phyloP scores from a whole-genome alignment of 2,888 invertebrate genomes.

The Acanthopleura granulata region DNA sequence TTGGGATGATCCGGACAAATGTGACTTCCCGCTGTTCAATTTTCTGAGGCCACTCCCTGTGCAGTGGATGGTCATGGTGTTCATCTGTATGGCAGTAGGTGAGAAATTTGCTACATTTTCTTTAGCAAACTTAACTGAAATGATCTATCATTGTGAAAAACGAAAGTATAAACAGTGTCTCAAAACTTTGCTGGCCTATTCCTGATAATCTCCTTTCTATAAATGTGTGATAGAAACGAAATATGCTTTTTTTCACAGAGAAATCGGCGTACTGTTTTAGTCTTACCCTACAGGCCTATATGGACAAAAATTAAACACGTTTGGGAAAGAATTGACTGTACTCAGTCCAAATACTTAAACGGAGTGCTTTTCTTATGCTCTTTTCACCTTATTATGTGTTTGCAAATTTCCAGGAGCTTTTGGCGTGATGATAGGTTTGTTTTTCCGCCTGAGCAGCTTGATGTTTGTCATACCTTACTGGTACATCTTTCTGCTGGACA shows the following conservation, averaged over 20 bases:
- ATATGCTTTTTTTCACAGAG: too few relatives aligned
- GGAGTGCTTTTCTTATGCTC: too few relatives aligned
- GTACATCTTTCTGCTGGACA: conserved; percentile 90
- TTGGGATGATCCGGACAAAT: conserved; percentile 83
- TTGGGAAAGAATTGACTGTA: too few relatives aligned
- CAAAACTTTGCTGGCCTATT: too few relatives aligned
- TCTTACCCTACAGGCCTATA: too few relatives aligned
- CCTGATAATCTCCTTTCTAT: too few relatives aligned
- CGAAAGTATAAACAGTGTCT: too few relatives aligned
- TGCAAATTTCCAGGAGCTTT: conserved; percentile 49
- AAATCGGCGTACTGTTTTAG: too few relatives aligned
- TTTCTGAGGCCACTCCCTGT: conserved; percentile 77
- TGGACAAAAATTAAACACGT: too few relatives aligned
- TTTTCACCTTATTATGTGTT: conserved; percentile 17
- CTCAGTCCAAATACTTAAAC: too few relatives aligned
- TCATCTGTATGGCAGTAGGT: conserved; percentile 85
- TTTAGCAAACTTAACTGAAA: neutral
- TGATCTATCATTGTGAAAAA: too few relatives aligned
- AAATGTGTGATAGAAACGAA: too few relatives aligned
- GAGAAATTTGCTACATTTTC: conserved; percentile 40
- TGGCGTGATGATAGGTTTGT: conserved; percentile 85
- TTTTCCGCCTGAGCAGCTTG: conserved; percentile 78
- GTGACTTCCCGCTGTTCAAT: conserved; percentile 88
- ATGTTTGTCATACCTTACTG: conserved; percentile 83
- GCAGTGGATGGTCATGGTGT: conserved; percentile 84